These are phyloP conservation scores for Dipodomys spectabilis DNA, from an alignment of 2,113 vertebrate genomes.

Conservation along the genomic window DNA sequence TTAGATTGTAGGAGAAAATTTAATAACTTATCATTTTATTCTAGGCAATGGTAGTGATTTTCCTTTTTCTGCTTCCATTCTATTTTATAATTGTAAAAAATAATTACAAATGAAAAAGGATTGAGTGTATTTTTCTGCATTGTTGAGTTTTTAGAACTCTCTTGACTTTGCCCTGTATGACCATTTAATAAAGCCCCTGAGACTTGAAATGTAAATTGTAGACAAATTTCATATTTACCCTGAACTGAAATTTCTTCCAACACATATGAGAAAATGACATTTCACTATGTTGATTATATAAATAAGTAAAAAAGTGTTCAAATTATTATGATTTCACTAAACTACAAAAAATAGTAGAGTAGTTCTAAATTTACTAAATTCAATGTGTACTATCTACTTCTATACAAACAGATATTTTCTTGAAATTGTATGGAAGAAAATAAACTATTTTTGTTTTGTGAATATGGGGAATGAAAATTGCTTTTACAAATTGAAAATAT, in stretches of 20 bases:
- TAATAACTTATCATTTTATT: background rate
- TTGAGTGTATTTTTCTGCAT: constrained; percentile 77
- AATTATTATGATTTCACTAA: constrained; percentile 65
- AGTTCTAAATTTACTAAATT: constrained; percentile 78
- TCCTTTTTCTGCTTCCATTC: background rate
- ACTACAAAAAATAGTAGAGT: constrained; percentile 66
- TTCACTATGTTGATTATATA: constrained; percentile 82
- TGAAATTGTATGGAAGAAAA: background rate
- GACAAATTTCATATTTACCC: constrained; percentile 79
- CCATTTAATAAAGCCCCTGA: constrained; percentile 83
- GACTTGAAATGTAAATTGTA: constrained; percentile 83
- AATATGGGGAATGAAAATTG: background rate
- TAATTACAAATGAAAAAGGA: constrained; percentile 60
- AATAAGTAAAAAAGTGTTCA: constrained; percentile 77
- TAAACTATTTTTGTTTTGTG: no score
- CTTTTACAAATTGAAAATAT: constrained; percentile 1
- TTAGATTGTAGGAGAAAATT: background rate
- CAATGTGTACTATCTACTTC: constrained; percentile 72
- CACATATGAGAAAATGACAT: constrained; percentile 80
- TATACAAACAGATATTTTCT: background rate
- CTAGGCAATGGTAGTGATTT: background rate
- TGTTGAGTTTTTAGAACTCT: constrained; percentile 77
- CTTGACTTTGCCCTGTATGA: constrained; percentile 60
- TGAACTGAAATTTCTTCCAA: constrained; percentile 84
- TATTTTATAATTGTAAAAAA: no score